These are phyloP conservation scores for Tenrec ecaudatus DNA, from an alignment of 2,113 vertebrate species.

Conservation along the genomic window DNA sequence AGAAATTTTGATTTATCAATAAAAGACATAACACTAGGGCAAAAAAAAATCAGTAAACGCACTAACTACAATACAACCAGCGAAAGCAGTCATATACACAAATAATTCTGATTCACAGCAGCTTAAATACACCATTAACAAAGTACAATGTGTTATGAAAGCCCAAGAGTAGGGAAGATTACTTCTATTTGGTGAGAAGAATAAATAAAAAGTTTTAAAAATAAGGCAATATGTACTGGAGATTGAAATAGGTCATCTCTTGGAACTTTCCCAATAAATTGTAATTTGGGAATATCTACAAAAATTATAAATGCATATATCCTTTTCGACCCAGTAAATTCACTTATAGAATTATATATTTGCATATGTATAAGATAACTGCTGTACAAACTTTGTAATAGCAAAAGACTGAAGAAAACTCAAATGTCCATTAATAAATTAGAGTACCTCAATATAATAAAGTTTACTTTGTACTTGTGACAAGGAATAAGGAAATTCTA, in stretches of 20 bases:
- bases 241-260: neutral
- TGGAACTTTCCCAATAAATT: neutral
- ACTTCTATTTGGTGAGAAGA: neutral
- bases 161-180: neutral
- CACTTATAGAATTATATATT: conserved; percentile 19
- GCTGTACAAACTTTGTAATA: neutral
- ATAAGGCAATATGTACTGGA: neutral
- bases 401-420: neutral
- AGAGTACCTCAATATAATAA: no score
- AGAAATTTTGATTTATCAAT: conserved; percentile 14
- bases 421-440: conserved; percentile 1
- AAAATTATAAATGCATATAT: conserved; percentile 9
- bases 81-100: no score
- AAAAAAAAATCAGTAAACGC: conserved; percentile 18
- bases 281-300: neutral
- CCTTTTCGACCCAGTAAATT: conserved; percentile 13
- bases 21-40: conserved; percentile 7
- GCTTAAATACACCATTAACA: conserved; percentile 8
- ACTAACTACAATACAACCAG: no score
- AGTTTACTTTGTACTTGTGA: neutral
- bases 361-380: neutral
- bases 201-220: neutral
- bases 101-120: neutral
- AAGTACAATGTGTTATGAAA: conserved; percentile 21
- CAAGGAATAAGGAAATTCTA: neutral